Percentiles rank a stretch among this genome's conserved stretches.
Conservation (phyloP, 2,797 vertebrate genomes). For the Neopelma chrysocephalum region DNA sequence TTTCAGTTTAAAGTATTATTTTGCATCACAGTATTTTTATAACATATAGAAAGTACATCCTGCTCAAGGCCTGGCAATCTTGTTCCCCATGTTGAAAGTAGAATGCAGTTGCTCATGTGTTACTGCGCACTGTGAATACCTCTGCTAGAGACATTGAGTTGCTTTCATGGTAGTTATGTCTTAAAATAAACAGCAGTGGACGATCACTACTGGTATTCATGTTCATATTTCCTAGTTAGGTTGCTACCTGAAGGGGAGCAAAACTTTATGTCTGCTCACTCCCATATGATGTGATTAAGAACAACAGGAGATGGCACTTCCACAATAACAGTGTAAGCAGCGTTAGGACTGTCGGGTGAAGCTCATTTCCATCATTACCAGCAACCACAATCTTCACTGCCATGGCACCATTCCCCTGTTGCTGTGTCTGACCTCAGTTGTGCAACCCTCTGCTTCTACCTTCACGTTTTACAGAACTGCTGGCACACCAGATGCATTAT, state of each 20-base stretch:
- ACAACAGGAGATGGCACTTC: neutral
- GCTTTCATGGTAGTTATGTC: neutral
- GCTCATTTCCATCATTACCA: neutral
- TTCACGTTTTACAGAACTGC: neutral
- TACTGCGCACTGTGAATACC: neutral
- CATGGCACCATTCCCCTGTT: rapidly evolving
- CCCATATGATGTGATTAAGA: neutral
- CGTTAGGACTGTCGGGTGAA: neutral
- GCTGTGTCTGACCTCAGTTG: neutral
- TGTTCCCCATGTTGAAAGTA: neutral
- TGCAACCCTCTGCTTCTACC: neutral
- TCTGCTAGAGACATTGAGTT: neutral
- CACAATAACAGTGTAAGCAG: neutral
- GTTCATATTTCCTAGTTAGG: neutral
- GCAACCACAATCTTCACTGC: neutral
- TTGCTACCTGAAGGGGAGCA: neutral
- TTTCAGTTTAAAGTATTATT: neutral
- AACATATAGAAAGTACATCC: rapidly evolving
- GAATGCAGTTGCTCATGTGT: neutral
- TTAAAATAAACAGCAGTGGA: neutral
- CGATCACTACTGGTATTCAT: neutral
- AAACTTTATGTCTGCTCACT: neutral
- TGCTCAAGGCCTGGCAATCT: neutral
- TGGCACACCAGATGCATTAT: neutral
- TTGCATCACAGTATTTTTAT: neutral